Conservation (phyloP, 1,140 invertebrate genomes). For the Aphelinus atriplicis region DNA sequence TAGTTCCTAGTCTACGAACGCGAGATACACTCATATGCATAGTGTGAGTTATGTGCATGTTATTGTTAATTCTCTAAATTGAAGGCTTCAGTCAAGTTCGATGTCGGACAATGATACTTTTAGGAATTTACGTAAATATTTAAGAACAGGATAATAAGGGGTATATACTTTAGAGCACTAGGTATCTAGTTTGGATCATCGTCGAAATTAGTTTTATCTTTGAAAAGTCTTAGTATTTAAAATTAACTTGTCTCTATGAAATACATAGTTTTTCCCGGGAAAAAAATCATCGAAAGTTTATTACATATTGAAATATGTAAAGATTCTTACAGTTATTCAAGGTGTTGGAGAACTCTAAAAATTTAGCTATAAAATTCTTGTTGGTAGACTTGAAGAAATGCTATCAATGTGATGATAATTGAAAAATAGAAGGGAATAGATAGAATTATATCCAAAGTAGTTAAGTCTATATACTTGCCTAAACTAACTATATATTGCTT, state of each 20-base stretch:
- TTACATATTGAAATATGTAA: too few species aligned
- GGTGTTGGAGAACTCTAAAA: too few species aligned
- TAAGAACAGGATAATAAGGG: neutral
- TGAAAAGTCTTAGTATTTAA: too few species aligned
- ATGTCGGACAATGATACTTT: conserved; percentile 32
- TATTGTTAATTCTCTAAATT: conserved; percentile 48
- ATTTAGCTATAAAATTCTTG: neutral
- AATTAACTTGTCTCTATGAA: too few species aligned
- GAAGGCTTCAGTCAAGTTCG: conserved; percentile 33
- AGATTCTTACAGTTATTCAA: too few species aligned
- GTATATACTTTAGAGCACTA: neutral
- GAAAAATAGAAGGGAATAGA: conserved; percentile 2
- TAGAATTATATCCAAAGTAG: conserved; percentile 28
- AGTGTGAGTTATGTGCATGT: conserved; percentile 44
- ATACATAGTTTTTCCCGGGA: too few species aligned
- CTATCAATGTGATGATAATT: conserved; percentile 31
- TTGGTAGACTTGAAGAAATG: conserved; percentile 10
- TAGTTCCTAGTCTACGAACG: conserved; percentile 58
- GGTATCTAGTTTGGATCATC: too few species aligned
- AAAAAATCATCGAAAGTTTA: too few species aligned
- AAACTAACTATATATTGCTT: conserved; percentile 49
- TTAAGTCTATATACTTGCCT: conserved; percentile 42
- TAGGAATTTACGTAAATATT: conserved; percentile 19
- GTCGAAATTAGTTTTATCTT: too few species aligned
- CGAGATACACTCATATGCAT: conserved; percentile 49